Percentiles rank a stretch among this genome's conserved stretches.
These are phyloP conservation scores for Enteromius paludinosus DNA, from an alignment of 2,797 vertebrate species.

Conservation along the genomic window DNA sequence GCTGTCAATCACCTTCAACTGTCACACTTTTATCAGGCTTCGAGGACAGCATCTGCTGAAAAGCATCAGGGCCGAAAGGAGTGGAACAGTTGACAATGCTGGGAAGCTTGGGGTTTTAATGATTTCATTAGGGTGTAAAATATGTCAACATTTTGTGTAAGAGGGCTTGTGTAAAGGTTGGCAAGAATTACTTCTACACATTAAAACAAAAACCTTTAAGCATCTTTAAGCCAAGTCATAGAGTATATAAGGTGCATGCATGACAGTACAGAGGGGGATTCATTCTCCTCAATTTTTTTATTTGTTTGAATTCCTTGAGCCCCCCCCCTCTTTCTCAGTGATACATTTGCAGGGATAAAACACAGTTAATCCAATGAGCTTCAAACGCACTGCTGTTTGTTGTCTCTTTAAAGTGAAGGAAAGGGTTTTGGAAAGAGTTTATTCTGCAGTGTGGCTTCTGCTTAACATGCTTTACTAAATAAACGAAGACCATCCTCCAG, in stretches of 20 bases:
- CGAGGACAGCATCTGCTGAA: constrained; percentile 1
- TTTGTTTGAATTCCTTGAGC: neutral
- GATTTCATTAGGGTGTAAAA: constrained; percentile 11
- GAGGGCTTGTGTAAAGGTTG: neutral
- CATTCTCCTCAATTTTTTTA: neutral
- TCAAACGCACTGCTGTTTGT: constrained; percentile 74
- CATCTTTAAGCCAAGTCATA: neutral
- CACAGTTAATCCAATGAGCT: constrained; percentile 69
- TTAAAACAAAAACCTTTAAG: no score
- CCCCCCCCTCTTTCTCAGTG: constrained; percentile 31
- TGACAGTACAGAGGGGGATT: neutral
- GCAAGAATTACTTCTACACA: neutral
- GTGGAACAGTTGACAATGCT: neutral
- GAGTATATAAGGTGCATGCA: neutral
- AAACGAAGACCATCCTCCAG: neutral
- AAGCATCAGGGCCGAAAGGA: constrained; percentile 1
- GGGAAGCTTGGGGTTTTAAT: neutral
- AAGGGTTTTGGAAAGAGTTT: constrained; percentile 28
- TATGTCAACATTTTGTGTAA: neutral
- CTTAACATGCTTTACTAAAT: neutral
- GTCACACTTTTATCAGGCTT: constrained; percentile 13
- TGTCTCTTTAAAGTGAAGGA: constrained; percentile 61
- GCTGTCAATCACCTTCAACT: constrained; percentile 35
- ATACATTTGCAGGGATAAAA: constrained; percentile 67
- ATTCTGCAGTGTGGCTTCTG: neutral